Percentiles rank a stretch among this genome's conserved stretches.
These are phyloP conservation scores for Tromatobia lineatoria DNA, from an alignment of 2,888 invertebrate species.

Conservation along the genomic window DNA sequence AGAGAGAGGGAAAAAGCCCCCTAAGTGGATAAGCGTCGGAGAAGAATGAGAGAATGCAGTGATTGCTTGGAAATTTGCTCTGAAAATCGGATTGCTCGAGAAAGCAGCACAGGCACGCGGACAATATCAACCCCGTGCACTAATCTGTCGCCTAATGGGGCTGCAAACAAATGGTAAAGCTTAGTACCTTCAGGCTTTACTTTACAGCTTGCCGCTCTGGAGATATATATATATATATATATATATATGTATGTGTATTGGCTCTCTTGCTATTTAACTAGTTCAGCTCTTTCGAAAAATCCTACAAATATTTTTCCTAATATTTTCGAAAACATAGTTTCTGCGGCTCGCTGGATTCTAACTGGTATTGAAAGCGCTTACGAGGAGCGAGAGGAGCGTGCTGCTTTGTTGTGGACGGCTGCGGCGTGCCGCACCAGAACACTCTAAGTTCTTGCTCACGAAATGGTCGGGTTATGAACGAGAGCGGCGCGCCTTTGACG, in stretches of 20 bases:
- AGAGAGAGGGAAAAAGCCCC: conserved; percentile 10
- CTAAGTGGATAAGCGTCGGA: conserved; percentile 28
- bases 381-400: conserved; percentile 16
- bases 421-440: conserved; percentile 19
- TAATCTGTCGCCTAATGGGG: conserved; percentile 58
- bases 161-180: conserved; percentile 25
- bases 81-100: conserved; percentile 66
- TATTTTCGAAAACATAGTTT: conserved; percentile 80
- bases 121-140: conserved; percentile 60
- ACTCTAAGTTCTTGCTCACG: background rate
- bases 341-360: conserved; percentile 33
- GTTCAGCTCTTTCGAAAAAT: conserved; percentile 71
- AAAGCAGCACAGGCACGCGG: conserved; percentile 50
- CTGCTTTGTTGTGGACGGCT: background rate
- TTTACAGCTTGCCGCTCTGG: conserved; percentile 20
- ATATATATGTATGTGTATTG: background rate
- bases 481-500: conserved; percentile 48
- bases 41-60: conserved; percentile 34
- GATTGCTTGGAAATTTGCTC: conserved; percentile 61
- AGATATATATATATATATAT: conserved; percentile 29
- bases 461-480: conserved; percentile 57
- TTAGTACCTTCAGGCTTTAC: background rate
- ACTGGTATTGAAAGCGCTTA: conserved; percentile 41
- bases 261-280: conserved; percentile 45
- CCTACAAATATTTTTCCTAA: conserved; percentile 83